Percentiles rank a stretch among this genome's conserved stretches.
These are phyloP conservation scores for Parus major DNA, from an alignment of 2,113 vertebrate species.

Conservation along the genomic window DNA sequence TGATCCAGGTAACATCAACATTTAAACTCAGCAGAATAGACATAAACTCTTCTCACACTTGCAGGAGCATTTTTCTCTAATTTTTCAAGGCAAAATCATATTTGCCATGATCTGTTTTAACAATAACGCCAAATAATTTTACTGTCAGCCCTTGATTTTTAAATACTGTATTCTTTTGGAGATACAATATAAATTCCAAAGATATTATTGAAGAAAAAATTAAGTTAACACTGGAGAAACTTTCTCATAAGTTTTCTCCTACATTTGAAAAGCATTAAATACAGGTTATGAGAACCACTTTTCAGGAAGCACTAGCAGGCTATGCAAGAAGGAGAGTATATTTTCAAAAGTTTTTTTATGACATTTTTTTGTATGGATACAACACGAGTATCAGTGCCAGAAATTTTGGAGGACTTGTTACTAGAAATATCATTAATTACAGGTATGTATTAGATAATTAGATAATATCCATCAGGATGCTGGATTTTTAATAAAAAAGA, in stretches of 20 bases:
- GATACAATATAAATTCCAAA: background rate
- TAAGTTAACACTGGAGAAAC: background rate
- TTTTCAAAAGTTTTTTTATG: background rate
- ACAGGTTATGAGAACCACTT: background rate
- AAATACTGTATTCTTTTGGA: background rate
- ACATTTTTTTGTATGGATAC: background rate
- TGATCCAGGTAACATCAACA: background rate
- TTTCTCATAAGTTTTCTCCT: background rate
- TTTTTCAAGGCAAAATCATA: background rate
- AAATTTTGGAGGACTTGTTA: background rate
- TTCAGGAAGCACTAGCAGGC: background rate
- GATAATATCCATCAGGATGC: background rate
- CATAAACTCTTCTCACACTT: background rate
- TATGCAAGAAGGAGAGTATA: background rate
- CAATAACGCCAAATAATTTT: background rate
- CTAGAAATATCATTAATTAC: background rate
- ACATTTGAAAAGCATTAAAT: background rate
- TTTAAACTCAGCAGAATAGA: background rate
- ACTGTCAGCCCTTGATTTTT: background rate
- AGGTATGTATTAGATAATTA: background rate
- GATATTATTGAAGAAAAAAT: background rate
- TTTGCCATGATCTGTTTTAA: background rate
- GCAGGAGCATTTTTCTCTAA: background rate
- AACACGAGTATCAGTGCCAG: background rate
- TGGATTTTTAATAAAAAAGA: background rate